Evolutionary conservation across 2,888 invertebrate genomes (phyloP).

Genomic region (Calliopum simillimum): DNA sequence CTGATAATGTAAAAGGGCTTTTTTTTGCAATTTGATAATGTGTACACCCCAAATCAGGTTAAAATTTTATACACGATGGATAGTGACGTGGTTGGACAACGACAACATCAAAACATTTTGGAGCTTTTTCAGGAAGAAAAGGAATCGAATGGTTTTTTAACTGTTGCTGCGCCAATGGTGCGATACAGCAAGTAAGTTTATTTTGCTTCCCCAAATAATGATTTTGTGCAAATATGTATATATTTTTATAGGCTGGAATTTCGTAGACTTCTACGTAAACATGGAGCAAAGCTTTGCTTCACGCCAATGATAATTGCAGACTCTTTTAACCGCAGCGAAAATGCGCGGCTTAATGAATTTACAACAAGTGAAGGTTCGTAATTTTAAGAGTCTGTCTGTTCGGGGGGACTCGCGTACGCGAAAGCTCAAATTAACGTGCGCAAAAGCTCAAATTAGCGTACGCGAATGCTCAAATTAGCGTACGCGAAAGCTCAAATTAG

Average conservation of each 20-base stretch:
- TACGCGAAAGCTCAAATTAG: too few relatives aligned
- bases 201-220: not conserved
- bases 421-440: too few relatives aligned
- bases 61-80: too few relatives aligned
- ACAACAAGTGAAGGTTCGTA: constrained; percentile 72
- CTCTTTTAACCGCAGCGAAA: constrained; percentile 88
- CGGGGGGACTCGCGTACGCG: too few relatives aligned
- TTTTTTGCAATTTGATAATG: too few relatives aligned
- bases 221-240: not conserved
- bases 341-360: constrained; percentile 88
- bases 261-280: constrained; percentile 79
- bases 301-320: constrained; percentile 98
- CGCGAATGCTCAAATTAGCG: too few relatives aligned
- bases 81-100: not conserved
- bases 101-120: constrained; percentile 67
- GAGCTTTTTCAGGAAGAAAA: constrained; percentile 75
- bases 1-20: too few relatives aligned
- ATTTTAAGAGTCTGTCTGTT: too few relatives aligned
- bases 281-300: constrained; percentile 89
- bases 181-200: constrained; percentile 83
- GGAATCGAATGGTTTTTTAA: constrained; percentile 71
- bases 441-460: too few relatives aligned
- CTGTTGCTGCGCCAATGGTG: constrained; percentile 96
- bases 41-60: too few relatives aligned
- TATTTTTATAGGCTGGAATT: constrained; percentile 72